Evolutionary conservation across 2,797 vertebrate species (phyloP), one percentile per base, ranked within the genome.

Genomic region (Agapornis canus): DNA sequence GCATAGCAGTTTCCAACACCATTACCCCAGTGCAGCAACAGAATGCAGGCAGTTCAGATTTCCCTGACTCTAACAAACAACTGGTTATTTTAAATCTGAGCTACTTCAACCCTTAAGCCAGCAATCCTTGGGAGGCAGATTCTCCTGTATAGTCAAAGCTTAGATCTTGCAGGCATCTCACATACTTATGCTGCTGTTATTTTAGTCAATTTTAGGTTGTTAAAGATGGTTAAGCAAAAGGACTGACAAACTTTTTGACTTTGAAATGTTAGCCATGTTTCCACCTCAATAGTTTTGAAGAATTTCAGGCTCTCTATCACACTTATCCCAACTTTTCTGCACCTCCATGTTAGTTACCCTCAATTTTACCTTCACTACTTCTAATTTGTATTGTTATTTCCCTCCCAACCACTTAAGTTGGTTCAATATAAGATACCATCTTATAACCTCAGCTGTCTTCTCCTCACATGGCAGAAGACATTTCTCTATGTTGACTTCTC

Each of bases 341-440:
- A 43, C 35, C 21, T 49, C 35, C 54, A 11, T n/a, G 16, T 35
- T 47, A 64, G 26, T 60, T 32, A 75, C 27, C 48, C 37, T 76
- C 8, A 14, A n/a, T 32, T 82, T 72, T 15, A 78, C 61, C 61
- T 59, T 35, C 37, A 12, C 17, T 48, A 56, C 54, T 59, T 32
- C 29, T 35, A 21, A 56, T 43, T 11, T 20, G n/a, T 29, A 35
- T 17, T 68, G 40, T 64, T 47, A 64, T 22, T 70, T 37, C 35
- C 22, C 26, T 86, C 45, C 63, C 45, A 88, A 5, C 2, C 49
- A 49, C 2, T 0, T 1, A 5, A 71, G 2, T 5, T 27, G 32
- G 5, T 17, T 27, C 51, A 21, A 26, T 4, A 5, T 0, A 31
- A 68, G 22, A 3, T 12, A 51, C 11, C 27, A 43, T 39, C 40